Percentiles rank a stretch among this genome's conserved stretches.
Conservation (phyloP, 2,888 invertebrate genomes). For the Vanessa cardui region DNA sequence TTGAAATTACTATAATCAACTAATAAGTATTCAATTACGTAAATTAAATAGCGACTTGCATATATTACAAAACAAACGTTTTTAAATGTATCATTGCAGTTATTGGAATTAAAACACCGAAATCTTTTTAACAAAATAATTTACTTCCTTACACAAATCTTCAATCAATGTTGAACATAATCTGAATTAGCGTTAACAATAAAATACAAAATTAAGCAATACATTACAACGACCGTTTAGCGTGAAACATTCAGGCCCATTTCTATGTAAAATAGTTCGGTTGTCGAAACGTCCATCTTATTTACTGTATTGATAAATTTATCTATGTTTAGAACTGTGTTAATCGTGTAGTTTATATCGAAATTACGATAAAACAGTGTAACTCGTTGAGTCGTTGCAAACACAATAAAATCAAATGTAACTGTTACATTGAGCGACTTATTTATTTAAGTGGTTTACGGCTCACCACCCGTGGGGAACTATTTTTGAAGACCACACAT, state of each 20-base stretch:
- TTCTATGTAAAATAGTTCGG: conserved; percentile 40
- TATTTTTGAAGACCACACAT: conserved; percentile 65
- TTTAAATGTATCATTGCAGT: background rate
- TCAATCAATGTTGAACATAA: background rate
- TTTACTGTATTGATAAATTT: conserved; percentile 66
- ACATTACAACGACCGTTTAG: conserved; percentile 28
- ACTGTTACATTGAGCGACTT: conserved; percentile 59
- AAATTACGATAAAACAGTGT: conserved; percentile 68
- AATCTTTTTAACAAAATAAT: background rate
- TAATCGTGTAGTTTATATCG: conserved; percentile 60
- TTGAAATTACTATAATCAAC: too few species aligned
- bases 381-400: conserved; percentile 49
- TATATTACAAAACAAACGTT: too few species aligned
- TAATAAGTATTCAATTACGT: too few species aligned
- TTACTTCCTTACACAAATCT: conserved; percentile 5
- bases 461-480: conserved; percentile 55
- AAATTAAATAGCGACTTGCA: too few species aligned
- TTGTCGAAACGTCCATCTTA: conserved; percentile 30
- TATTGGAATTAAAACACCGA: background rate
- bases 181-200: conserved; percentile 16
- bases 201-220: conserved; percentile 30
- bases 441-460: conserved; percentile 77
- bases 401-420: conserved; percentile 70
- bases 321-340: conserved; percentile 69
- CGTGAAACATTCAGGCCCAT: conserved; percentile 40